Conservation (phyloP, 2,888 invertebrate species). For the Netelia virgata region DNA sequence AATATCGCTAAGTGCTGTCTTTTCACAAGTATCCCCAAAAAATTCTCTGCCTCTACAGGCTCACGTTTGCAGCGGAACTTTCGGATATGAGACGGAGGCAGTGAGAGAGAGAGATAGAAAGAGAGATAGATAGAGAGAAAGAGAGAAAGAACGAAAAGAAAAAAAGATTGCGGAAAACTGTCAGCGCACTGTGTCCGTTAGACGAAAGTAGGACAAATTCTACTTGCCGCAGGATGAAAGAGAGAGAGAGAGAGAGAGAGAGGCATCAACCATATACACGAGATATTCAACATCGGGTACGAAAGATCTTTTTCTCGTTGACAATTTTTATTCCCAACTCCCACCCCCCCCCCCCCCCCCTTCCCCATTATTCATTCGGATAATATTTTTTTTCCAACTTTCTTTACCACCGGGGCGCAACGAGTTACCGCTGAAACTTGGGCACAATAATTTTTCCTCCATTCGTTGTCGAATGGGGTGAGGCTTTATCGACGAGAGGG, state of each 20-base stretch:
- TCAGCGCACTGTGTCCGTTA: constrained; percentile 34
- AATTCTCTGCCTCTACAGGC: constrained; percentile 74
- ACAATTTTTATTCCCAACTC: constrained; percentile 4
- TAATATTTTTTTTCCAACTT: neutral
- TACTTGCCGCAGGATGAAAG: neutral
- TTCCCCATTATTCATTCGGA: too few species aligned
- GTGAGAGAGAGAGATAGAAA: constrained; percentile 20
- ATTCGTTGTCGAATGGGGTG: constrained; percentile 10
- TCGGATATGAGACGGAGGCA: constrained; percentile 36
- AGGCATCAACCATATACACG: neutral
- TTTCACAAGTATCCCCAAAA: constrained; percentile 61
- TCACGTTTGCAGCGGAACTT: constrained; percentile 41
- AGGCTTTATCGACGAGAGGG: too few species aligned
- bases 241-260: neutral
- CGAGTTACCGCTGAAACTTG: constrained; percentile 33
- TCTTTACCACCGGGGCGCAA: constrained; percentile 7
- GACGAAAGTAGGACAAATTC: constrained; percentile 59
- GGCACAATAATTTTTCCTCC: constrained; percentile 31
- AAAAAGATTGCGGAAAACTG: constrained; percentile 46
- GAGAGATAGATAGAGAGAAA: neutral
- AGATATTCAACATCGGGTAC: constrained; percentile 27
- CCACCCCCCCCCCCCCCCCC: too few species aligned
- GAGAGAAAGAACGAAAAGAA: constrained; percentile 20
- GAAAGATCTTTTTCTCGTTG: constrained; percentile 10
- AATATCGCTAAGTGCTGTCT: constrained; percentile 83